Evolutionary conservation across 2,113 vertebrate genomes (phyloP).

Genomic region (Seriola dumerili): DNA sequence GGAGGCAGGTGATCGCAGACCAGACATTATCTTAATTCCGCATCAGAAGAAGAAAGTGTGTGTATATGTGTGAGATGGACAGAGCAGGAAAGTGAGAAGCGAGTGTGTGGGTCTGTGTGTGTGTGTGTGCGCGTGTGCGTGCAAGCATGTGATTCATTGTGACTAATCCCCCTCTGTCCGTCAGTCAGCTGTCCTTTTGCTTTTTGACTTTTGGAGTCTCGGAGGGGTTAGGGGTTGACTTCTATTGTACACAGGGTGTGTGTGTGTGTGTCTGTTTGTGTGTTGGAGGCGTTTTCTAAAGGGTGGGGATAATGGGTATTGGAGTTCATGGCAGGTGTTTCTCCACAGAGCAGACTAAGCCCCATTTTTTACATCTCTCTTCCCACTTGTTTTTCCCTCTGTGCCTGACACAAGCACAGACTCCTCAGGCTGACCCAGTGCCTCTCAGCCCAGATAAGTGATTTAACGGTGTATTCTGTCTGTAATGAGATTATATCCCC

Average conservation of each 20-base stretch:
- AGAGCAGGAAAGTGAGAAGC: not conserved
- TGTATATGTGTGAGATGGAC: constrained; percentile 11
- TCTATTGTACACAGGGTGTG: constrained; percentile 26
- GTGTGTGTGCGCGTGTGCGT: constrained; percentile 45
- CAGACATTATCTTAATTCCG: constrained; percentile 61
- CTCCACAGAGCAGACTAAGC: constrained; percentile 9
- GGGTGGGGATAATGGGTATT: constrained; percentile 59
- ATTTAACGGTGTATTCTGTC: constrained; percentile 49
- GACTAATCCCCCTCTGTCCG: constrained; percentile 74
- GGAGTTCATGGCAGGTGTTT: constrained; percentile 73
- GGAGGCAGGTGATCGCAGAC: constrained; percentile 49
- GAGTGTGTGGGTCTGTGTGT: not conserved
- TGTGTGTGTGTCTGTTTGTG: constrained; percentile 20
- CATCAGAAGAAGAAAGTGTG: constrained; percentile 49
- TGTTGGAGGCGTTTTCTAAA: constrained; percentile 54
- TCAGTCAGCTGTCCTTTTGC: constrained; percentile 79
- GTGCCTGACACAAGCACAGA: not conserved
- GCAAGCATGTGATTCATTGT: constrained; percentile 70
- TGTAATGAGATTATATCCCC: constrained; percentile 56
- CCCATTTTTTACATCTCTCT: not conserved
- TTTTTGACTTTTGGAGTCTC: constrained; percentile 73
- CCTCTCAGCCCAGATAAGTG: constrained; percentile 33
- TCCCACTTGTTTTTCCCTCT: constrained; percentile 17
- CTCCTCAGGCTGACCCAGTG: constrained; percentile 30
- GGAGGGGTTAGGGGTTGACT: constrained; percentile 59